Conservation (phyloP, 2,113 vertebrate species). For the Cololabis saira region DNA sequence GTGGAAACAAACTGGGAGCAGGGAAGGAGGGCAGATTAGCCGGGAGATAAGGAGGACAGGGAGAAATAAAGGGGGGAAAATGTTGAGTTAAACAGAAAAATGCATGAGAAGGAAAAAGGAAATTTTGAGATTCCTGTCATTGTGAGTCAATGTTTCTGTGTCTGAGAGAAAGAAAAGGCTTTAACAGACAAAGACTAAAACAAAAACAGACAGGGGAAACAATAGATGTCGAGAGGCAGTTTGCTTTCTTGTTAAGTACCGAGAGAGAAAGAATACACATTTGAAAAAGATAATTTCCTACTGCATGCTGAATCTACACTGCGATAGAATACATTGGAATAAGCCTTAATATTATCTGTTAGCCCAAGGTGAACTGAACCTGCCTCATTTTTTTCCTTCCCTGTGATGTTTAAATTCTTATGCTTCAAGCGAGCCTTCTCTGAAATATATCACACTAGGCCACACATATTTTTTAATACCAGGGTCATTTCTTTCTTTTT, state of each 20-base stretch:
- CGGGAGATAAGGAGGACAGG: conserved; percentile 33
- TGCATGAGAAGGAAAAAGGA: conserved; percentile 41
- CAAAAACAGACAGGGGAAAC: conserved; percentile 48
- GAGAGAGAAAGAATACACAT: conserved; percentile 37
- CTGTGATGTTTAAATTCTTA: conserved; percentile 7
- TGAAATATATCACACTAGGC: background rate
- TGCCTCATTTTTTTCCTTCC: background rate
- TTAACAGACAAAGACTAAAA: conserved; percentile 54
- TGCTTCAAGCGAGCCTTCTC: conserved; percentile 7
- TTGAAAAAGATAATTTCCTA: conserved; percentile 51
- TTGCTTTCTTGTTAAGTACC: conserved; percentile 38
- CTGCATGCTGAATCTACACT: conserved; percentile 12
- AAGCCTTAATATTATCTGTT: conserved; percentile 26
- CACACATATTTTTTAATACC: conserved; percentile 2
- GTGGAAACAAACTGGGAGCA: conserved; percentile 15
- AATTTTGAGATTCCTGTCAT: conserved; percentile 65
- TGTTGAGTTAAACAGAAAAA: conserved; percentile 46
- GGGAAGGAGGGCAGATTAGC: conserved; percentile 58
- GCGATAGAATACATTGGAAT: conserved; percentile 20
- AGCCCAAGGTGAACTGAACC: conserved; percentile 22
- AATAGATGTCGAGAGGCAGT: conserved; percentile 47
- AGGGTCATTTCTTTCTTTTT: background rate
- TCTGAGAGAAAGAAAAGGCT: conserved; percentile 38
- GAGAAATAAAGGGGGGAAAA: conserved; percentile 12
- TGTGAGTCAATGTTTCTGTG: conserved; percentile 50